Base-by-base conservation (phyloP, 2,797 vertebrate genomes). In the Helicolenus hilgendorfi region DNA sequence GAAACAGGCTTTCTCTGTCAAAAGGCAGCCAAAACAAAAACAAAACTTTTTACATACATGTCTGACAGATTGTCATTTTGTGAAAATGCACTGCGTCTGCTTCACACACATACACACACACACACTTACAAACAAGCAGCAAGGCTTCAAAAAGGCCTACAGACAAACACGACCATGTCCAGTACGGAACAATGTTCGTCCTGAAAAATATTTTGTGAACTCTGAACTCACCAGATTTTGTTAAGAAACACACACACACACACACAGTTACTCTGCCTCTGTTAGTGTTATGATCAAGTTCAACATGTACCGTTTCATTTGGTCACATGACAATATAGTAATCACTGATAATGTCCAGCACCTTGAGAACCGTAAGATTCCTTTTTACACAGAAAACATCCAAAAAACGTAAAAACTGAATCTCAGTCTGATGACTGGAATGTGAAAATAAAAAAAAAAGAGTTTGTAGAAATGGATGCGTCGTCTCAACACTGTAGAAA, bases 401-500 rank as follows among this genome's bases (percentile, higher is more conserved):
- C n/a, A 31, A 82, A 77, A 78, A 60, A 33, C 67, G 26, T 5
- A 58, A 85, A 83, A 81, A 29, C 33, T 77, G 58, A 79, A 36
- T 74, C 7, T 80, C 74, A 76, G 74, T 77, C 56, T 22, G 35
- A 41, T 13, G 64, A 79, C 55, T 55, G 27, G 63, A 45, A 59
- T 69, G 53, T 72, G 41, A 64, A 75, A 72, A 84, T 55, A 88
- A 86, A 88, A 86, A 88, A 86, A 45, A 22, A 36, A 0, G 59
- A 79, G 41, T 33, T 38, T 83, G 85, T 74, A 81, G 64, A 90
- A 86, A 83, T 76, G 81, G 41, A 77, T 20, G 56, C n/a, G 15
- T 49, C 14, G 5, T 84, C 72, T 73, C 45, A 89, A 80, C 81
- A 81, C 69, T 88, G 86, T 85, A 86, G 93, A 86, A 90, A 95